These are phyloP conservation scores for Steinernema feltiae DNA, from an alignment of 1,140 invertebrate genomes.

Conservation along the genomic window DNA sequence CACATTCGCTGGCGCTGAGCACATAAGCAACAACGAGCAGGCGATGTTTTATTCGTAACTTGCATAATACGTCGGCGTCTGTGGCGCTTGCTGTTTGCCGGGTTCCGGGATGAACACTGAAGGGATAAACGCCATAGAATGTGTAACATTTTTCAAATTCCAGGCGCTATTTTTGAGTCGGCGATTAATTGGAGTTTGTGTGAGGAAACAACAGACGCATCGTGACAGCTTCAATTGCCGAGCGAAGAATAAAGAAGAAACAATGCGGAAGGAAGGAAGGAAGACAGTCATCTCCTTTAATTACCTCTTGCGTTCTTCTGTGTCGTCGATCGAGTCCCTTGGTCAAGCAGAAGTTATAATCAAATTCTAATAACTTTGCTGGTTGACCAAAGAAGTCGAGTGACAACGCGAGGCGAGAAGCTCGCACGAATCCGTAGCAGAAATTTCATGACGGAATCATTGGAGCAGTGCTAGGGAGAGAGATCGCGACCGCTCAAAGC, in stretches of 20 bases:
- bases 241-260: too few species aligned
- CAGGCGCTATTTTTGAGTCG: not conserved
- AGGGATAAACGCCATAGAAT: not conserved
- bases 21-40: too few species aligned
- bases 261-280: too few species aligned
- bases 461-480: not conserved
- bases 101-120: not conserved
- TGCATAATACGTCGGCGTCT: too few species aligned
- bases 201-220: not conserved
- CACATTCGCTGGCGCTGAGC: too few species aligned
- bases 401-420: not conserved
- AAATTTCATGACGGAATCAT: not conserved
- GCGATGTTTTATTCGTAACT: too few species aligned
- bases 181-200: not conserved
- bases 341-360: constrained; percentile 6
- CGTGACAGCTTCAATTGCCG: not conserved
- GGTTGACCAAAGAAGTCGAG: constrained; percentile 5
- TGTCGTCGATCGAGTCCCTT: not conserved
- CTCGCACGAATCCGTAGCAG: not conserved
- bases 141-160: constrained; percentile 12
- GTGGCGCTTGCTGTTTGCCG: not conserved
- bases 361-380: not conserved
- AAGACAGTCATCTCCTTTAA: not conserved
- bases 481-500: not conserved
- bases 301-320: not conserved